Conservation (phyloP, 2,888 invertebrate species). For the Sabellastarte sp. region DNA sequence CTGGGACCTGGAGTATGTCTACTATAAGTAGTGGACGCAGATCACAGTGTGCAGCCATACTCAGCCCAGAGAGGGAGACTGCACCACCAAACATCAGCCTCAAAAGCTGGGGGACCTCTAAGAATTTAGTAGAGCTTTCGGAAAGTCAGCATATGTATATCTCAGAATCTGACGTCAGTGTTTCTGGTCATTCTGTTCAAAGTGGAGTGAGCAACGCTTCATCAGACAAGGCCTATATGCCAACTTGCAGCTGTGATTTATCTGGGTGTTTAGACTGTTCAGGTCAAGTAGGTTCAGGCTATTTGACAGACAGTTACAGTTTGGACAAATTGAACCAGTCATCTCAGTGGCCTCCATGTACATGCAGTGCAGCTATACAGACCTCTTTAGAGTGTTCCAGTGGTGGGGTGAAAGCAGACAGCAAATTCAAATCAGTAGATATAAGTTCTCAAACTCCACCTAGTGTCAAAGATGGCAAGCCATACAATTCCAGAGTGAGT, state of each 20-base stretch:
- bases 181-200: background rate
- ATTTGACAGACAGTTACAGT: background rate
- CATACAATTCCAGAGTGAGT: background rate
- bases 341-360: background rate
- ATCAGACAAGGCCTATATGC: no score
- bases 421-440: background rate
- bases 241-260: background rate
- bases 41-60: no score
- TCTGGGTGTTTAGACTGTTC: background rate
- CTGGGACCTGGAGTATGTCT: slow-evolving; percentile 27
- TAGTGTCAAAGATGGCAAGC: background rate
- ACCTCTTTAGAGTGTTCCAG: background rate
- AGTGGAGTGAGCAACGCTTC: background rate
- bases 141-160: background rate
- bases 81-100: background rate
- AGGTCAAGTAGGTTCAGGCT: background rate
- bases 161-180: background rate
- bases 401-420: background rate
- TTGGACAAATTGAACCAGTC: background rate
- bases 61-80: background rate
- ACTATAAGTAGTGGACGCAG: slow-evolving; percentile 5
- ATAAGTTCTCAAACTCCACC: background rate
- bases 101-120: slow-evolving; percentile 3
- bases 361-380: background rate
- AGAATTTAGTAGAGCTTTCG: background rate